Base-by-base conservation (phyloP, 92 coral and sea anemone genomes). In the Porites divaricata region DNA sequence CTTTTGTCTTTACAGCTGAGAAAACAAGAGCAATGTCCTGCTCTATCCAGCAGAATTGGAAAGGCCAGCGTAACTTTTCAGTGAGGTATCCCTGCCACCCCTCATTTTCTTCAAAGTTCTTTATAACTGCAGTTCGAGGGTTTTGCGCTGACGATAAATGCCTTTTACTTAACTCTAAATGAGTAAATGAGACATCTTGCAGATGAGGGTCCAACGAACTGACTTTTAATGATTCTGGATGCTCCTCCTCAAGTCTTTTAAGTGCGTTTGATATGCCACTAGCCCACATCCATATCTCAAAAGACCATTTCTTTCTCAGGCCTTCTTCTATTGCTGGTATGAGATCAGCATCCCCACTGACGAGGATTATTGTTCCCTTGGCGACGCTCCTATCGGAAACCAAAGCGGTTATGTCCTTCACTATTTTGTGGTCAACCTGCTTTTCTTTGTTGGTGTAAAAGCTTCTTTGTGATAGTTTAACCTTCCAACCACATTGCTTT, bases 341-440 rank as follows among this genome's bases (percentile, higher is more conserved):
- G 23, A 88, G 64, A 17, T 88, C 91, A 70, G 91, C 91, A 57
- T 88, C 91, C 9, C 91, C 91, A 62, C 88, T 76, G 13, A 88
- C 85, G 8, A 88, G 64, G 12, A 25, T 75, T 58, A 88, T 76
- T 45, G 80, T 83, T 51, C 91, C 91, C 51, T 83, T 83, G 41
- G 52, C 28, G 17, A 76, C 35, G 25, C 78, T 72, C 19, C 45
- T 24, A 71, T 63, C 83, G 26, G 79, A 88, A 17, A 77, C 91
- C 1, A 74, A 62, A 6, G 66, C 74, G 48, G 88, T 88, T 1
- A 88, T 63, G 41, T 88, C 91, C 56, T 80, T 84, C 11, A 88
- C 91, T 63, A 88, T 51, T 41, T 77, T 84, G 26, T 88, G 91
- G 50, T 88, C 88, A 51, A 88, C 91, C 65, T 83, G 91, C 24